These are phyloP conservation scores for Microhierax caerulescens DNA, from an alignment of 2,797 vertebrate species.

Conservation along the genomic window DNA sequence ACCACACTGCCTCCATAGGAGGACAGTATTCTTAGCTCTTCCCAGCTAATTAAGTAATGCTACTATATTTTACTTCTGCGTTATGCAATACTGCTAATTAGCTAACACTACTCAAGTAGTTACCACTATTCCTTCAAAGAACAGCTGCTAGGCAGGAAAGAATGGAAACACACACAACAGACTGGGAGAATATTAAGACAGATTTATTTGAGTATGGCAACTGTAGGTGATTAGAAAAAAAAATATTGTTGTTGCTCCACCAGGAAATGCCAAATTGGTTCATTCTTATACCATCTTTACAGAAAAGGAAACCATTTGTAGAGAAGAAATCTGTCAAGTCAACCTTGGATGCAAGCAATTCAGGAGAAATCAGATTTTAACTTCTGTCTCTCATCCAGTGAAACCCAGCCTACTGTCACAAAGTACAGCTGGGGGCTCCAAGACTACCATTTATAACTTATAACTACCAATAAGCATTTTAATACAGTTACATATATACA, in stretches of 20 bases:
- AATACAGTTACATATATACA: not conserved
- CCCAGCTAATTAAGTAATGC: not conserved
- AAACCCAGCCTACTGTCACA: not conserved
- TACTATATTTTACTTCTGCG: not conserved
- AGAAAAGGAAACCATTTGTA: not conserved
- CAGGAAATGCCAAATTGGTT: not conserved
- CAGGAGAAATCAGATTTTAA: not conserved
- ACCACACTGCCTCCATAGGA: not conserved
- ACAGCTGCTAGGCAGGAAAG: not conserved
- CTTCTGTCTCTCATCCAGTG: not conserved
- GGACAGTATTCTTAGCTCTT: not conserved
- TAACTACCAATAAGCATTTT: not conserved
- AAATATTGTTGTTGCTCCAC: not conserved
- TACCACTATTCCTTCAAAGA: not conserved
- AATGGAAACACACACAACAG: not conserved
- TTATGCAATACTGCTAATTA: not conserved
- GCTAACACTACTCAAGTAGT: not conserved
- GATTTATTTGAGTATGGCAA: not conserved
- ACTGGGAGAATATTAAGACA: not conserved
- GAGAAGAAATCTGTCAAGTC: not conserved
- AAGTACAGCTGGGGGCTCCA: not conserved
- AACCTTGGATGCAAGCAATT: not conserved
- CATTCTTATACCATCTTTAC: not conserved
- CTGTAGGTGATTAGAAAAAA: not conserved
- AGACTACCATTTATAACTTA: not conserved